These are phyloP conservation scores for Adelges cooleyi DNA, from an alignment of 1,140 invertebrate species.

Conservation along the genomic window DNA sequence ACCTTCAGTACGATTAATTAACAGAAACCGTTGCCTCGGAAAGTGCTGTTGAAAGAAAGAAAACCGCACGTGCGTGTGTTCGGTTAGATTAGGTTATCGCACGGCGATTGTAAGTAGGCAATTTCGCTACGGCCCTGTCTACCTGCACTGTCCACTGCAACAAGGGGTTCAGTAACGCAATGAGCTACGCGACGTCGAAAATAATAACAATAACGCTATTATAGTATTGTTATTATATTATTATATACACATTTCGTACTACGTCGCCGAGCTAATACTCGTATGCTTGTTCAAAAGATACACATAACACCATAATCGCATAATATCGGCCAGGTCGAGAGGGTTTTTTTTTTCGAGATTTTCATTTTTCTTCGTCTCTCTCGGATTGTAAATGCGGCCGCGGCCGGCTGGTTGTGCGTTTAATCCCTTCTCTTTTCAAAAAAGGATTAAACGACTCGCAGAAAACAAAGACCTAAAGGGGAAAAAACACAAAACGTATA, in stretches of 20 bases:
- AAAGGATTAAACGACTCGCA: conserved; percentile 22
- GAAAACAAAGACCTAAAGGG: conserved; percentile 2
- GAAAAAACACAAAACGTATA: conserved; percentile 6
- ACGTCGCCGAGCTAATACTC: no score
- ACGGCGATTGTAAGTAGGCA: not conserved
- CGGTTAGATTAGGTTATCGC: not conserved
- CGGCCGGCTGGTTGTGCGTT: not conserved
- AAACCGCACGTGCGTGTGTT: not conserved
- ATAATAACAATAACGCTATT: not conserved
- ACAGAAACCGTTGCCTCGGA: not conserved
- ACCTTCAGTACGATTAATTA: no score
- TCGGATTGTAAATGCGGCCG: not conserved
- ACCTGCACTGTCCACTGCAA: no score
- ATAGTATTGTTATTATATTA: not conserved
- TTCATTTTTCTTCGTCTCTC: conserved; percentile 6
- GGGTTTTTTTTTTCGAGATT: conserved; percentile 5
- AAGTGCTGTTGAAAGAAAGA: not conserved
- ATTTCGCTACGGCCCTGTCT: not conserved
- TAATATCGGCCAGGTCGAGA: not conserved
- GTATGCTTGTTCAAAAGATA: no score
- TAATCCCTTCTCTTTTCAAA: conserved; percentile 24
- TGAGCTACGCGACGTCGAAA: no score
- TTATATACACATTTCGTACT: not conserved
- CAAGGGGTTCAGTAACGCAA: no score
- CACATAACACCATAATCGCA: not conserved